These are phyloP conservation scores for Raja brachyura DNA, from an alignment of 2,113 vertebrate species.

Conservation along the genomic window DNA sequence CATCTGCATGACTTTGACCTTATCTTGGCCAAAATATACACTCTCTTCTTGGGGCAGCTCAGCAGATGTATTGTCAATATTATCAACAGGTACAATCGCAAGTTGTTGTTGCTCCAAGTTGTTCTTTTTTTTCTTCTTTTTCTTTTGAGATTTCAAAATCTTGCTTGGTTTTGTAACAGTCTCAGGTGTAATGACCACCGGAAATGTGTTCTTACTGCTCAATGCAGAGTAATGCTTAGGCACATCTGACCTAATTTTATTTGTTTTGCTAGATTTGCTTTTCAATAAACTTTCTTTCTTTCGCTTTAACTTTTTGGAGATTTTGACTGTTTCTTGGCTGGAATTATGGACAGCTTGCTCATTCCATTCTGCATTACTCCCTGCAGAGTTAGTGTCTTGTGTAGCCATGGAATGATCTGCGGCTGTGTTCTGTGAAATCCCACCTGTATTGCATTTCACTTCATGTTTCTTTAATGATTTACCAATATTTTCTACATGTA, in stretches of 20 bases:
- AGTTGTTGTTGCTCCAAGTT: background rate
- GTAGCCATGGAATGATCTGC: background rate
- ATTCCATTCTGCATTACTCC: background rate
- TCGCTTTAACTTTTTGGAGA: background rate
- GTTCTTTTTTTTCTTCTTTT: background rate
- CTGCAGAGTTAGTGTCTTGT: background rate
- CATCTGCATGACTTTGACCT: constrained; percentile 43
- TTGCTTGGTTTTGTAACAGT: background rate
- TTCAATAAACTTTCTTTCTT: background rate
- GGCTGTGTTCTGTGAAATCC: background rate
- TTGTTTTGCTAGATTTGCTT: background rate
- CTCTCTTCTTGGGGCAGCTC: background rate
- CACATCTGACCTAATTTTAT: background rate
- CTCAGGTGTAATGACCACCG: background rate
- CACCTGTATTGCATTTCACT: background rate
- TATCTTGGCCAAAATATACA: constrained; percentile 12
- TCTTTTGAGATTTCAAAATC: background rate
- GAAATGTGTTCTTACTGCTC: background rate
- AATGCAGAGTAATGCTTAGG: background rate
- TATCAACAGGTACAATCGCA: background rate
- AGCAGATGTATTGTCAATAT: background rate
- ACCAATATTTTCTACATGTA: background rate
- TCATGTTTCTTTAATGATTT: background rate
- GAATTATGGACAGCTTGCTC: background rate
- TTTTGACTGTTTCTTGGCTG: background rate